A percentile compares a stretch with the other conserved stretches of the same genome.
Conservation (phyloP, 2,113 vertebrate genomes). For the Charadrius vociferus region DNA sequence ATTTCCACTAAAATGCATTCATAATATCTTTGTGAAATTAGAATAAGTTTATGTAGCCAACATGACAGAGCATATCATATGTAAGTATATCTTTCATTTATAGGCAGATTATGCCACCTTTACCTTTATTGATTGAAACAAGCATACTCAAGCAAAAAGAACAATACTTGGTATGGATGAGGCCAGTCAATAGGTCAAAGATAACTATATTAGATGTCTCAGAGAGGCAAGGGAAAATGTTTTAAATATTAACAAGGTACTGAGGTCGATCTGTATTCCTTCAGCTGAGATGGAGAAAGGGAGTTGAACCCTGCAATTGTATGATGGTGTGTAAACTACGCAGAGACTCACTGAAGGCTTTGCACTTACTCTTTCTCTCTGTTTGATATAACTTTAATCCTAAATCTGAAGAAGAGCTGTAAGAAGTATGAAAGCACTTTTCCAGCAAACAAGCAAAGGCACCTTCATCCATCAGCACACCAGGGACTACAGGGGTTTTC, state of each 20-base stretch:
- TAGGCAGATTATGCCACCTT: not conserved
- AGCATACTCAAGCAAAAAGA: not conserved
- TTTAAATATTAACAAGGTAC: slow-evolving; percentile 36
- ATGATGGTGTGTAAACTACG: not conserved
- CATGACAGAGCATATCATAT: not conserved
- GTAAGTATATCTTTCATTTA: not conserved
- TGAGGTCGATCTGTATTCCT: not conserved
- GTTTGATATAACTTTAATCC: not conserved
- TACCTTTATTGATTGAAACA: slow-evolving; percentile 10
- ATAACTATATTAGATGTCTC: slow-evolving; percentile 2
- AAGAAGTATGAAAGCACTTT: not conserved
- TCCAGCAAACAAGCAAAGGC: not conserved
- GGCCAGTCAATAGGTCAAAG: slow-evolving; percentile 15
- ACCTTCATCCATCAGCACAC: not conserved
- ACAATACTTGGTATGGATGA: not conserved
- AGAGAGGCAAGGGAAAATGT: not conserved
- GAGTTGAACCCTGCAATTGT: not conserved
- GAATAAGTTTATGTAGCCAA: not conserved
- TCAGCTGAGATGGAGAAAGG: not conserved
- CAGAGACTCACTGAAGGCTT: not conserved
- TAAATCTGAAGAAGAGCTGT: not conserved
- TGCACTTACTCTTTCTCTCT: not conserved
- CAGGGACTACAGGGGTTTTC: not conserved
- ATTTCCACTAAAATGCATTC: not conserved
- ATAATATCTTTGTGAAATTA: not conserved